Percentiles rank a stretch among this genome's conserved stretches.
These are phyloP conservation scores for Chloroceryle aenea DNA, from an alignment of 2,113 vertebrate genomes.

Conservation along the genomic window DNA sequence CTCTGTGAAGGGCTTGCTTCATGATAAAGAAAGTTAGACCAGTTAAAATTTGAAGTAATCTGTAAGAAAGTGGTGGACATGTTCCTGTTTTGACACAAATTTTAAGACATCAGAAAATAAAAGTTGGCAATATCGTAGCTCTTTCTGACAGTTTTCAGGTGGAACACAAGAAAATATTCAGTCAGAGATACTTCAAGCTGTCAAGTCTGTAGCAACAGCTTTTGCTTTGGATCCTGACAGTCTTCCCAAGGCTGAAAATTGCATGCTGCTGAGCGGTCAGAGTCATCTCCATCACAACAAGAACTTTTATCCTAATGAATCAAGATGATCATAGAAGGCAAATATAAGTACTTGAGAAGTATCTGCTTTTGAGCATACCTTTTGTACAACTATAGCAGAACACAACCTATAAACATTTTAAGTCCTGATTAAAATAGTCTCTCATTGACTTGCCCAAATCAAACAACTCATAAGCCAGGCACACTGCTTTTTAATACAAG, in stretches of 20 bases:
- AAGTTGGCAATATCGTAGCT: neutral
- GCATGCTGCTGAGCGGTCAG: rapidly evolving
- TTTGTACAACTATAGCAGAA: neutral
- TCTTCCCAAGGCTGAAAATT: neutral
- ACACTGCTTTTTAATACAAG: neutral
- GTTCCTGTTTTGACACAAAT: neutral
- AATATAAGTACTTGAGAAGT: neutral
- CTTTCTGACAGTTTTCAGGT: neutral
- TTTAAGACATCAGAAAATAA: neutral
- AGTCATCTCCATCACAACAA: neutral
- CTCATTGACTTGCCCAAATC: neutral
- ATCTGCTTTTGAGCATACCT: neutral
- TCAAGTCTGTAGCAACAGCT: neutral
- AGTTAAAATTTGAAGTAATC: neutral
- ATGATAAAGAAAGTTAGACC: neutral
- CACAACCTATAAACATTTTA: neutral
- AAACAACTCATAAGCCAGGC: neutral
- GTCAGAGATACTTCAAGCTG: neutral
- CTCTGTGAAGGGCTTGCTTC: neutral
- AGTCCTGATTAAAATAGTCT: neutral
- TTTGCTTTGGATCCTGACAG: neutral
- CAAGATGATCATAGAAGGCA: neutral
- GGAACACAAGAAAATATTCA: neutral
- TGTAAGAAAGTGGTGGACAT: neutral
- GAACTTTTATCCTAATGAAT: neutral